Evolutionary conservation across 2,797 vertebrate genomes (phyloP), one percentile per base, ranked within the genome.

Genomic region (Microctenopoma steveboyesi): DNA sequence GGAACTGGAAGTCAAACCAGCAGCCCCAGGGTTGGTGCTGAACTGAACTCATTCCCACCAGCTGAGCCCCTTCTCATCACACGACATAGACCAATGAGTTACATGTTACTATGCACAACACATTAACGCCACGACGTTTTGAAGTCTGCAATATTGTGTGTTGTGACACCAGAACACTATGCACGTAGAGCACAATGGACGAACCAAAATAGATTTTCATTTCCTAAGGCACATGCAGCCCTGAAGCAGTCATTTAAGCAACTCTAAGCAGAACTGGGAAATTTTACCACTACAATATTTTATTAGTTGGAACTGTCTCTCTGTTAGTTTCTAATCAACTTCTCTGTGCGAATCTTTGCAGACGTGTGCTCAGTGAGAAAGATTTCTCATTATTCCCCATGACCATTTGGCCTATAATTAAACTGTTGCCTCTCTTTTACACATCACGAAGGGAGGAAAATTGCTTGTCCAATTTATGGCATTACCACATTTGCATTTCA

Each of bases 381-480:
- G 55, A 28, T 60, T 45, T 60, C 22, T 28, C 10, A 6, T 55
- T 4, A 37, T 15, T 37, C 57, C 60, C 25, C 51, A 35, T 49
- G 51, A 71, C 33, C 30, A 53, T 49, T 54, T 30, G 57, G 56
- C 69, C 60, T 70, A 39, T 83, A 83, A 88, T 85, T 82, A 86
- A 40, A 82, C 55, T 6, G 40, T 76, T 59, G 69, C 57, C 67
- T 78, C 72, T 70, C 74, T 72, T 85, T 81, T 79, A 43, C 65
- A 72, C 52, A 64, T 52, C 65, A 67, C 64, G 58, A 59, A 76
- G 43, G 39, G 49, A 60, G 57, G 65, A 63, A 79, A 79, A 78
- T 64, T 55, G 39, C 50, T 70, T 42, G 14, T 77, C 39, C 35
- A 63, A 75, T 62, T 69, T 49, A 66, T 65, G 4, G 46, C 53